Percentiles rank a stretch among this genome's conserved stretches.
These are phyloP conservation scores for Leptinotarsa defecta DNA, from an alignment of 1,140 invertebrate genomes.

Conservation along the genomic window DNA sequence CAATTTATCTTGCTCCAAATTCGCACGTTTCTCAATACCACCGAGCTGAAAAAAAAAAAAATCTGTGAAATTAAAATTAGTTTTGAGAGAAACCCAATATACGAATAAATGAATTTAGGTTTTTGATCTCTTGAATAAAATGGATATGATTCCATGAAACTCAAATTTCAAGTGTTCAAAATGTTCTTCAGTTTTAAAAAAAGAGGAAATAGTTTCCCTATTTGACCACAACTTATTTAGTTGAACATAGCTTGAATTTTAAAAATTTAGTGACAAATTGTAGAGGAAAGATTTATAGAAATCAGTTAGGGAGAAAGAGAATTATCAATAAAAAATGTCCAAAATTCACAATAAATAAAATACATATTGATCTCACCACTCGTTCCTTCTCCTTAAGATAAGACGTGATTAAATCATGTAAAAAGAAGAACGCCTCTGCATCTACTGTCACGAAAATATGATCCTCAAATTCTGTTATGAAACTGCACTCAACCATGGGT, in stretches of 20 bases:
- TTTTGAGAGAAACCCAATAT: no score
- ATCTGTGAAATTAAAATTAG: not conserved
- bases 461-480: constrained; percentile 97
- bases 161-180: no score
- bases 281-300: no score
- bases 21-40: constrained; percentile 38
- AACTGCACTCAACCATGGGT: constrained; percentile 92
- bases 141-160: no score
- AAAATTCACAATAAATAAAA: not conserved
- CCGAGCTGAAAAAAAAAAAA: constrained; percentile 44
- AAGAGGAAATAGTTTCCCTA: no score
- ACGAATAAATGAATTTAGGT: no score
- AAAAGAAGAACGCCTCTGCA: constrained; percentile 96
- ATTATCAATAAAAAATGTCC: not conserved
- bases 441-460: constrained; percentile 98
- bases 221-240: no score
- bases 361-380: constrained; percentile 65
- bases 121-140: no score
- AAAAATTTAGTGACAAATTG: no score
- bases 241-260: no score
- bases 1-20: constrained; percentile 41
- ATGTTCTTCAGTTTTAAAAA: no score
- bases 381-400: constrained; percentile 92
- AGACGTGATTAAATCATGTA: constrained; percentile 94
- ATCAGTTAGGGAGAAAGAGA: not conserved